A percentile compares a stretch with the other conserved stretches of the same genome.
Conservation (phyloP, 1,140 invertebrate species). For the Aphaenogaster ashmeadi region DNA sequence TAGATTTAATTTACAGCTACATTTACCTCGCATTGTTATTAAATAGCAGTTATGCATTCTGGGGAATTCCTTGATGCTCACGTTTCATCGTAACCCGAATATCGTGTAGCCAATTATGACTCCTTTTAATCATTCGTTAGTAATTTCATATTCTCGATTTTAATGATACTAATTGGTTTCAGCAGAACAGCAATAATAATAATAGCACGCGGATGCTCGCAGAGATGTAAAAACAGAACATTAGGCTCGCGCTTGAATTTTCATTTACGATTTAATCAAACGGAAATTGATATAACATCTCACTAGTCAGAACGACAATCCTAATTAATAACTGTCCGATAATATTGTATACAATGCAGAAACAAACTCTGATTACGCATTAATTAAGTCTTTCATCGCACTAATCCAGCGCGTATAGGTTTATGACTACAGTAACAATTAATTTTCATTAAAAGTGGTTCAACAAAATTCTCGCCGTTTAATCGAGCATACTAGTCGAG, state of each 20-base stretch:
- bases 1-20: constrained; percentile 18
- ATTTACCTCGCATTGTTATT: constrained; percentile 26
- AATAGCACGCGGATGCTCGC: not conserved
- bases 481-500: not conserved
- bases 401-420: not conserved
- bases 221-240: not conserved
- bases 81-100: constrained; percentile 12
- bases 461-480: not conserved
- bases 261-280: constrained; percentile 44
- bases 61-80: constrained; percentile 24
- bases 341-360: not conserved
- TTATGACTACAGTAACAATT: constrained; percentile 8
- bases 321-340: constrained; percentile 47
- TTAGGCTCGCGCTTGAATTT: not conserved
- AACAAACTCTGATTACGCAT: constrained; percentile 24
- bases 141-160: constrained; percentile 51
- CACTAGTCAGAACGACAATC: not conserved
- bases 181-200: constrained; percentile 4
- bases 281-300: constrained; percentile 30
- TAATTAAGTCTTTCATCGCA: constrained; percentile 35
- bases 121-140: constrained; percentile 33
- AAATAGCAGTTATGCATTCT: not conserved
- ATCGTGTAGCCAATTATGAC: constrained; percentile 38
- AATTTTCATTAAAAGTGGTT: not conserved
- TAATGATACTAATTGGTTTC: constrained; percentile 45